Evolutionary conservation across 1,140 invertebrate genomes (phyloP), one percentile per base, ranked within the genome.

Genomic region (Samia ricini): DNA sequence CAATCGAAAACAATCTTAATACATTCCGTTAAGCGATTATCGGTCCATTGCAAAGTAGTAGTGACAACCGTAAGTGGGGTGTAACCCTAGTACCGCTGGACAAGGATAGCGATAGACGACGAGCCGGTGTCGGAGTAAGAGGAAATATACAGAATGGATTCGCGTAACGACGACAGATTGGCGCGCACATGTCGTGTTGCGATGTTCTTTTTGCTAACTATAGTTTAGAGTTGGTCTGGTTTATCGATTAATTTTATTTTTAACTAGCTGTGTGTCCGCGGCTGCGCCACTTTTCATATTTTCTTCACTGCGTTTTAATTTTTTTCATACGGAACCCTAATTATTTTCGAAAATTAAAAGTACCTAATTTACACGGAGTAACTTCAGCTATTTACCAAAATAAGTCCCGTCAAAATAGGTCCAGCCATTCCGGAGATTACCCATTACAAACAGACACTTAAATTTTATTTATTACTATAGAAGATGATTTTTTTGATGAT

Each of bases 131-230:
- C 5, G 5, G 71, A 77, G 33, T 56, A 64, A 51, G 80, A 80
- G 2, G 48, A 21, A 23, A 62, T 52, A 50, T 69, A 60, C 66
- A 74, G 6, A 64, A 61, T 70, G 70, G 69, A 81, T 71, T 79
- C 71, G 71, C 72, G 77, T 74, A 76, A 75, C 73, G 78, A 72
- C 83, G 87, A 89, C 87, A 89, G 87, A 89, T 89, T 89, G 87
- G 69, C 77, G 81, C 77, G 82, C 86, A 89, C 86, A 89, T 89
- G 86, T 86, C 83, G 81, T 74, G 79, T 78, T 79, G 75, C 80
- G 84, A 83, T 89, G 84, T 73, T 81, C 82, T 86, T 89, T 88
- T 88, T 85, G 81, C 81, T 66, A 82, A 82, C 68, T 77, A 77
- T 70, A 7, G 24, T 58, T 24, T 81, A 81, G 80, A 57, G 80